Evolutionary conservation across 2,113 vertebrate species (phyloP), one percentile per base, ranked within the genome.

Genomic region (Sardina pilchardus): DNA sequence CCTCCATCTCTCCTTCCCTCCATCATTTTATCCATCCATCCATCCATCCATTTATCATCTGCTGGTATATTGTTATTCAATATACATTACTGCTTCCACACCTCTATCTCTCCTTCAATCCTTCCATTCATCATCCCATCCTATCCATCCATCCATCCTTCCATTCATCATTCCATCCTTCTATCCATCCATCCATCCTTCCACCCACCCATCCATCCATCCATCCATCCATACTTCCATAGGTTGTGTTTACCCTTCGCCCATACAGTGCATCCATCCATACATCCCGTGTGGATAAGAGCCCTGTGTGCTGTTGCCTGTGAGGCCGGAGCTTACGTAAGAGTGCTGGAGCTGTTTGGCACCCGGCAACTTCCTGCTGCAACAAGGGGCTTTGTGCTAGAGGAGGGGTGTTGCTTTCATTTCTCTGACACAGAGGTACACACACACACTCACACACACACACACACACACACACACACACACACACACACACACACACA

Each of bases 401-500:
- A 71, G 26, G 63, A 71, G 26, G 9, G n/a, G 30, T 14, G 63
- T 34, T 71, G 63, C 63, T 67, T 67, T 67, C 6, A 67, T 67
- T 67, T 26, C 63, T 67, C 24, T 2, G 1, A 12, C 63, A 71
- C 63, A 71, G 1, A 4, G 26, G 26, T 17, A 7, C 30, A 14
- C 30, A 26, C 30, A 34, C 26, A 30, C 9, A 34, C 63, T 14
- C 59, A 24, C 59, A 63, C 56, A 71, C 5, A 30, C 7, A 14
- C 63, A 30, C 63, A 71, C 26, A 14, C 63, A 34, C n/a, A 14
- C 7, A 39, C 45, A 24, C 26, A n/a, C 50, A 30, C 34, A 53
- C 53, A 63, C 21, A 67, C 53, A 43, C 82, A 67, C 39, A 43
- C 83, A 6, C 83, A 67, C 36, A 44, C 83, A 67, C 53, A 44